Evolutionary conservation across 2,113 vertebrate genomes (phyloP).

Genomic region (Ictalurus punctatus): DNA sequence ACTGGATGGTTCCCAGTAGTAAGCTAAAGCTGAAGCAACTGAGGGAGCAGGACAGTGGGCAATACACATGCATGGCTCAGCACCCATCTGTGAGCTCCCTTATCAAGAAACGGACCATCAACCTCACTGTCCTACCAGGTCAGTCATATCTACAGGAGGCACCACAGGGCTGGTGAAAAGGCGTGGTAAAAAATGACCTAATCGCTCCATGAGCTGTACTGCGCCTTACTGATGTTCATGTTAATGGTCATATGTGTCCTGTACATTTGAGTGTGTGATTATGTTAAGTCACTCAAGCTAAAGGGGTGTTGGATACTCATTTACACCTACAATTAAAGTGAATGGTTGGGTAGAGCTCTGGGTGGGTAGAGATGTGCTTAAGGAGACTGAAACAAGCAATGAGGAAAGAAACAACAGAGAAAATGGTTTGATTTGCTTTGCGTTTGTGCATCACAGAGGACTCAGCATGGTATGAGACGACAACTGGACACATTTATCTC

Average conservation of each 20-base stretch:
- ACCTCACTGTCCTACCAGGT: constrained; percentile 68
- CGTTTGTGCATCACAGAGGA: constrained; percentile 62
- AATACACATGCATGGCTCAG: constrained; percentile 70
- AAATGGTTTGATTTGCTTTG: not conserved
- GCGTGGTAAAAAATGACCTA: not conserved
- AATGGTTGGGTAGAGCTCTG: not conserved
- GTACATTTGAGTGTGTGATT: not conserved
- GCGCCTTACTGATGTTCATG: not conserved
- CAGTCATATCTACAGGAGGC: constrained; percentile 38
- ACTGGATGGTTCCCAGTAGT: constrained; percentile 69
- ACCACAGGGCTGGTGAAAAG: not conserved
- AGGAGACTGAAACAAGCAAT: not conserved
- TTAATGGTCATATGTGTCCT: not conserved
- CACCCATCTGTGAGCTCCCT: constrained; percentile 65
- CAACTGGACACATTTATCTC: constrained; percentile 60
- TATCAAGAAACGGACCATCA: constrained; percentile 64
- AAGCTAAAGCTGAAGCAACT: constrained; percentile 66
- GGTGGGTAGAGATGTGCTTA: not conserved
- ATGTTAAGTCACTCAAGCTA: not conserved
- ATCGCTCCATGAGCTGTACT: not conserved
- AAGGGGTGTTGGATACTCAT: not conserved
- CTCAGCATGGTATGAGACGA: constrained; percentile 66
- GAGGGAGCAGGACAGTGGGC: constrained; percentile 58
- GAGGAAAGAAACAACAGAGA: not conserved
- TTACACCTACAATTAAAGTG: not conserved